Conservation (phyloP, 2,113 vertebrate genomes). For the Melierax canorus region DNA sequence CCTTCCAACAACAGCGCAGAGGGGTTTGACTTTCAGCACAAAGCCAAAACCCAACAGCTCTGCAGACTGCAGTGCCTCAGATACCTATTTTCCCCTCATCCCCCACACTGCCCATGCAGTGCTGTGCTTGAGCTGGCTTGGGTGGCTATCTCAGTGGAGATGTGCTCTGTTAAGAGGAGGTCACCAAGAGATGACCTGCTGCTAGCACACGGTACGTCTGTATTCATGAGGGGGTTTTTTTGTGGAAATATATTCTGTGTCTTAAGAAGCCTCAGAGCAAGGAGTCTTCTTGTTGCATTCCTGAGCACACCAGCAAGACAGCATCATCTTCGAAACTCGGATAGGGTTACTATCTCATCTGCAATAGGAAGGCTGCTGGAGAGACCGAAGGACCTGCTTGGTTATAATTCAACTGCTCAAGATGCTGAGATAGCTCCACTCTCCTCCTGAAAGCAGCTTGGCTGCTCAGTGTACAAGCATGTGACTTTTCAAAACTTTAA, state of each 20-base stretch:
- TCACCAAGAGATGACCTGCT: not conserved
- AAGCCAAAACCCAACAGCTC: not conserved
- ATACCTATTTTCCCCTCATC: not conserved
- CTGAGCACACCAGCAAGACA: not conserved
- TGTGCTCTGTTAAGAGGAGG: not conserved
- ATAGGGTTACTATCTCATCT: not conserved
- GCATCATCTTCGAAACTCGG: not conserved
- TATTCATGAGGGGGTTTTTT: not conserved
- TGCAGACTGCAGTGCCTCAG: not conserved
- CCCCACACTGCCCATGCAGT: not conserved
- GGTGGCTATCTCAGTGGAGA: not conserved
- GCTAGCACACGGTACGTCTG: accelerated
- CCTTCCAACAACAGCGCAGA: not conserved
- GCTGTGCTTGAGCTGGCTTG: not conserved
- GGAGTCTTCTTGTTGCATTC: not conserved
- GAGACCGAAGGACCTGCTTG: not conserved
- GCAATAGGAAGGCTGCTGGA: not conserved
- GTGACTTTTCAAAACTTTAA: not conserved
- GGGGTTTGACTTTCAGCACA: not conserved
- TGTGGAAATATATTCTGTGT: not conserved
- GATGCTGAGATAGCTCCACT: not conserved
- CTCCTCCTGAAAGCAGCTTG: not conserved
- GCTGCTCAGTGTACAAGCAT: not conserved
- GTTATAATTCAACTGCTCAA: not conserved
- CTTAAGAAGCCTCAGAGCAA: not conserved